Conservation (phyloP, 2,113 vertebrate species). For the Upupa epops region DNA sequence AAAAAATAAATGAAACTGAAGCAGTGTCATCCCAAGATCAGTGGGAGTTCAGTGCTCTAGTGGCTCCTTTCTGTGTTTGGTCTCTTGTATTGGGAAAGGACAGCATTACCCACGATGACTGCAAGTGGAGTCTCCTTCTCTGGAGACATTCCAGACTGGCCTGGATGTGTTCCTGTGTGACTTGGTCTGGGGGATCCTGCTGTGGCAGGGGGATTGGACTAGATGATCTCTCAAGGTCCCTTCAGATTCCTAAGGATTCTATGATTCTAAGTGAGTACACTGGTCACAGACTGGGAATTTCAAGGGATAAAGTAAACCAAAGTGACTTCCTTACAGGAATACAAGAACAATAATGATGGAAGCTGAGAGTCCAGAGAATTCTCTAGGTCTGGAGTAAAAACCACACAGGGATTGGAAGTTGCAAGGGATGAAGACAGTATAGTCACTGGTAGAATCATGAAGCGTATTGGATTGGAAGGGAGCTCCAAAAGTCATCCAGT, state of each 20-base stretch:
- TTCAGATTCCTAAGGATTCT: no score
- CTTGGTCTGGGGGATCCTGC: no score
- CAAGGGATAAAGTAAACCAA: neutral
- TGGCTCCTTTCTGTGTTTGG: neutral
- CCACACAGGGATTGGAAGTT: neutral
- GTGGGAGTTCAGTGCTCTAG: neutral
- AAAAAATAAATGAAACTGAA: fast-evolving
- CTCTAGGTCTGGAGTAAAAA: neutral
- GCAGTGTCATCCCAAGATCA: fast-evolving
- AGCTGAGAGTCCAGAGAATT: neutral
- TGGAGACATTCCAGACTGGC: no score
- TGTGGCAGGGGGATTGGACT: no score
- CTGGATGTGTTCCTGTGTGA: no score
- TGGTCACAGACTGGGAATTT: neutral
- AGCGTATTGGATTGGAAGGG: no score
- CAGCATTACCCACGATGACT: neutral
- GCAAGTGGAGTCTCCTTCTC: no score
- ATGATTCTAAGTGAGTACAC: fast-evolving
- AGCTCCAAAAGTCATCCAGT: no score
- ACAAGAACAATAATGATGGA: fast-evolving
- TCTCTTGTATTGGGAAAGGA: no score
- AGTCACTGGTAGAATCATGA: neutral
- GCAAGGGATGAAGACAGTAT: neutral
- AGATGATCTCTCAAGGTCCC: no score
- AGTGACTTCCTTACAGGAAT: neutral